These are phyloP conservation scores for Heliconius ismenius DNA, from an alignment of 2,888 invertebrate species.

Conservation along the genomic window DNA sequence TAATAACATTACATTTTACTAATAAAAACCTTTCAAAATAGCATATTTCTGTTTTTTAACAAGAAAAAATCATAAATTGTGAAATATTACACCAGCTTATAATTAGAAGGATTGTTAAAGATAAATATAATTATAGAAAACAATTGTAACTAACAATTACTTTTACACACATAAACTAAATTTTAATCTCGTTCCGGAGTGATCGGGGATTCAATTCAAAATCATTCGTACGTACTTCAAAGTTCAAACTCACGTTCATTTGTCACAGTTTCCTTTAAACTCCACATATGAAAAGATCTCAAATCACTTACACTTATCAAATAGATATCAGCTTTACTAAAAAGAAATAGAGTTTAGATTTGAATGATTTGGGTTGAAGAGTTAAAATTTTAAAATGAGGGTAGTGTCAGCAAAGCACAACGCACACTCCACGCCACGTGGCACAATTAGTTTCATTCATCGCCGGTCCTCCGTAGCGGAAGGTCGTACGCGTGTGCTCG, in stretches of 20 bases:
- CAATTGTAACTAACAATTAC: conserved; percentile 37
- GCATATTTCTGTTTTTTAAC: not conserved
- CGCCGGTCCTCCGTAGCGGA: conserved; percentile 52
- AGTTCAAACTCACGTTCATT: conserved; percentile 70
- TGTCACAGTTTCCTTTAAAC: conserved; percentile 64
- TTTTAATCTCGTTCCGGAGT: conserved; percentile 54
- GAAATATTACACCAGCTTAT: not conserved
- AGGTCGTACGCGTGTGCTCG: conserved; percentile 52
- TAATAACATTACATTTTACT: not conserved
- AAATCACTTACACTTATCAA: not conserved
- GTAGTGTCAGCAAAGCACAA: conserved; percentile 51
- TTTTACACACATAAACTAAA: conserved; percentile 42
- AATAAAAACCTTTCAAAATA: not conserved
- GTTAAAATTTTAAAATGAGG: conserved; percentile 36
- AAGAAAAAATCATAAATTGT: not conserved
- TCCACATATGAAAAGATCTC: conserved; percentile 25
- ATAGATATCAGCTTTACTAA: conserved; percentile 26
- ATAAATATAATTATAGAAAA: not conserved
- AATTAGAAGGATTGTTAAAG: not conserved
- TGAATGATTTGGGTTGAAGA: not conserved
- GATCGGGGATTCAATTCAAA: conserved; percentile 55
- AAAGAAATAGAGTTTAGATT: conserved; percentile 33
- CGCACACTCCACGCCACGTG: conserved; percentile 66
- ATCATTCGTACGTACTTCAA: conserved; percentile 60
- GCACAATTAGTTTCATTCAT: conserved; percentile 75